Percentiles rank a stretch among this genome's conserved stretches.
Evolutionary conservation across 2,888 invertebrate genomes (phyloP).

Genomic region (Cephus runcator): DNA sequence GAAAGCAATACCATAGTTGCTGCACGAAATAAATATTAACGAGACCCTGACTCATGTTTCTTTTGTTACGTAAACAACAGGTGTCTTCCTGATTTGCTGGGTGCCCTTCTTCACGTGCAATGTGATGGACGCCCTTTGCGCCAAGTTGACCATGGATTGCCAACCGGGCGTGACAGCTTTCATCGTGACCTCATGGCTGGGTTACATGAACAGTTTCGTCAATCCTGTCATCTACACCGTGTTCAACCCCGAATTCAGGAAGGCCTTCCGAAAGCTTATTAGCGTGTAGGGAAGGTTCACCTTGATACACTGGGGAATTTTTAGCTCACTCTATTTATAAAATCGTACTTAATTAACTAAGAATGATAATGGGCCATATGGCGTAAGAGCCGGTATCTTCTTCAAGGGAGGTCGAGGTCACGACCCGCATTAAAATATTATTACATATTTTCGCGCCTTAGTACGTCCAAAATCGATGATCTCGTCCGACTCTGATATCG

Average conservation of each 20-base stretch:
- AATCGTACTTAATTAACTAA: background rate
- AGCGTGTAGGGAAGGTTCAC: conserved; percentile 39
- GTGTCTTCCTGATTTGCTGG: conserved; percentile 98
- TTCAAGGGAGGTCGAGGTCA: background rate
- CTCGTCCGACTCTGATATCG: background rate
- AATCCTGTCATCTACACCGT: conserved; percentile 96
- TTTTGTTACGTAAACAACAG: conserved; percentile 67
- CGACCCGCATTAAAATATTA: background rate
- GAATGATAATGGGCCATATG: background rate
- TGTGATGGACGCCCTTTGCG: conserved; percentile 96
- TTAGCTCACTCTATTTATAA: background rate
- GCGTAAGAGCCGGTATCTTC: background rate
- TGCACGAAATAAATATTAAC: background rate
- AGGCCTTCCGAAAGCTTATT: conserved; percentile 96
- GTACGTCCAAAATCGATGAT: background rate
- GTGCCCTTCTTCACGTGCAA: conserved; percentile 99
- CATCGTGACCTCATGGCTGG: conserved; percentile 96
- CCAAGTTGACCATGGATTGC: conserved; percentile 81
- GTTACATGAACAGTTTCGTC: conserved; percentile 96
- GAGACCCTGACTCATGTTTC: background rate
- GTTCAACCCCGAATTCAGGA: conserved; percentile 97
- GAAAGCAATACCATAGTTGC: background rate
- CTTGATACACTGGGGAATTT: background rate
- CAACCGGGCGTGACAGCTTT: conserved; percentile 90
- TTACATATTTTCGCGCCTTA: background rate